phyloP scores from a whole-genome alignment of 2,888 invertebrate genomes.

The Drosophila nigricruria region DNA sequence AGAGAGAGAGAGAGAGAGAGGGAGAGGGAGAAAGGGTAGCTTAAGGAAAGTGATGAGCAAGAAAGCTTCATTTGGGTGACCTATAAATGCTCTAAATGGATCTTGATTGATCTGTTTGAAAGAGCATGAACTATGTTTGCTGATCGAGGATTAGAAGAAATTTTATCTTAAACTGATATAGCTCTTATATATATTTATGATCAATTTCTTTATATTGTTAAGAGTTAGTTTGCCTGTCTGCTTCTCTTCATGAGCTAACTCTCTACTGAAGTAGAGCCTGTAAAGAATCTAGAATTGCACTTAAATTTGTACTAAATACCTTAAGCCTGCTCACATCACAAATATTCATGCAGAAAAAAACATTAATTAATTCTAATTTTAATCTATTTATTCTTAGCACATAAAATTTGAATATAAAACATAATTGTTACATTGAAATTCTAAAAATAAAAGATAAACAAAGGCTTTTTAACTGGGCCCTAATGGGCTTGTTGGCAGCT shows the following conservation, averaged over 20 bases:
- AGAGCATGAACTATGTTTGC: too few relatives aligned
- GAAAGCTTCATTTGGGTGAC: background rate
- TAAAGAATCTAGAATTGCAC: too few relatives aligned
- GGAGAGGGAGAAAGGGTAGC: background rate
- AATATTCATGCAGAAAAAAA: too few relatives aligned
- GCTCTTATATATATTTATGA: too few relatives aligned
- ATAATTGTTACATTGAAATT: constrained; percentile 5
- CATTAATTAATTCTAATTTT: background rate
- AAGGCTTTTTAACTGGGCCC: background rate
- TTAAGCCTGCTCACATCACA: too few relatives aligned
- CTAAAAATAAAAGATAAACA: background rate
- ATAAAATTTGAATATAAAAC: background rate
- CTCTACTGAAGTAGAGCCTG: too few relatives aligned
- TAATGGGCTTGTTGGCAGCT: background rate
- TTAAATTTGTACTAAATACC: too few relatives aligned
- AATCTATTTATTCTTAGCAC: background rate
- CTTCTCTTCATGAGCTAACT: too few relatives aligned
- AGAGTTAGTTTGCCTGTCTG: too few relatives aligned
- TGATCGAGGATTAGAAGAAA: background rate
- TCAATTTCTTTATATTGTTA: too few relatives aligned
- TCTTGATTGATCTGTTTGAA: background rate
- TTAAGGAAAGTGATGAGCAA: background rate
- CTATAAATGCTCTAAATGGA: background rate
- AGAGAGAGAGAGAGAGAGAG: background rate
- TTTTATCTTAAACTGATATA: background rate